A percentile compares a stretch with the other conserved stretches of the same genome.
Conservation (phyloP, 2,113 vertebrate species). For the Protobothrops mucrosquamatus region DNA sequence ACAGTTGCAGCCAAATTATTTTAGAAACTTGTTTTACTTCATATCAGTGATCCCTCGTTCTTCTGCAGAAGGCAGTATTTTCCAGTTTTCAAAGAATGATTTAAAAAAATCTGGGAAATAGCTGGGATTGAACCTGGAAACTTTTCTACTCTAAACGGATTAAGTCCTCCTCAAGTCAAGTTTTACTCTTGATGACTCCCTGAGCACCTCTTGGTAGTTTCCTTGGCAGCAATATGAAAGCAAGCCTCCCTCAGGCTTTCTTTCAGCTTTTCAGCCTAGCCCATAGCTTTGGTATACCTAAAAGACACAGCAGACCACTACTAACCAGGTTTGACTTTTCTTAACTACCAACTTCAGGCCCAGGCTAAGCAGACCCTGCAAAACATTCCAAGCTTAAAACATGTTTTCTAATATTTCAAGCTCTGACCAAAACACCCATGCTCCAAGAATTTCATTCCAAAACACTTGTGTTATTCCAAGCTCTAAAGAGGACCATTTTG, state of each 20-base stretch:
- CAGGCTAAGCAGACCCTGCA: neutral
- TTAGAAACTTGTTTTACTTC: neutral
- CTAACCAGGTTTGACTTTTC: neutral
- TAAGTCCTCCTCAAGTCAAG: neutral
- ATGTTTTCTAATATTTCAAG: neutral
- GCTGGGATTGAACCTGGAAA: neutral
- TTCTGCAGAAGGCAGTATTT: neutral
- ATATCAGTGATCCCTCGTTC: neutral
- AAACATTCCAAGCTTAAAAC: neutral
- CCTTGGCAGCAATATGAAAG: neutral
- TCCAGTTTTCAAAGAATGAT: neutral
- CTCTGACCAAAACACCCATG: neutral
- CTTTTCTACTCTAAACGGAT: neutral
- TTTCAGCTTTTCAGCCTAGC: neutral
- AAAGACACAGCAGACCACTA: neutral
- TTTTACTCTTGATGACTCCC: neutral
- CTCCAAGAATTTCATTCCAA: neutral
- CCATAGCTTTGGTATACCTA: neutral
- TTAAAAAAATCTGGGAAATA: neutral
- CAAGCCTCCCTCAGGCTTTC: neutral
- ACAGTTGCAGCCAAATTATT: neutral
- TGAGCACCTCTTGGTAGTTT: neutral
- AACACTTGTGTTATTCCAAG: neutral
- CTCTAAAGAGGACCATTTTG: neutral
- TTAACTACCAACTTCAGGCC: neutral